Evolutionary conservation across 2,797 vertebrate genomes (phyloP).

Genomic region (Semaprochilodus insignis): DNA sequence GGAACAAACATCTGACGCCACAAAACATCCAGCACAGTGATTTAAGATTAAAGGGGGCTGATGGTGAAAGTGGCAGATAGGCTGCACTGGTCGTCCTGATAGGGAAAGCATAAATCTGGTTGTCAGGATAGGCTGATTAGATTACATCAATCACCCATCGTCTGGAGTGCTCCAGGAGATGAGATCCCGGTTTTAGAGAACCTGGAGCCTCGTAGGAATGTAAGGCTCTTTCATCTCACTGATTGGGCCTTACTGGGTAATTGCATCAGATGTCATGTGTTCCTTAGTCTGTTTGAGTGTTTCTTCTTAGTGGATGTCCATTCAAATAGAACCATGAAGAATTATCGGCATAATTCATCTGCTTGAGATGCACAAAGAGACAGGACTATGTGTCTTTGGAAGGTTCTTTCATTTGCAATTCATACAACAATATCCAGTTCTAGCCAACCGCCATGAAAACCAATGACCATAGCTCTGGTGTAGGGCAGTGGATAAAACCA

Average conservation of each 20-base stretch:
- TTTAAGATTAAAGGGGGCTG: slow-evolving; percentile 20
- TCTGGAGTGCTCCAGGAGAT: slow-evolving; percentile 20
- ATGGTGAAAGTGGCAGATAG: background rate
- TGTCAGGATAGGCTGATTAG: slow-evolving; percentile 45
- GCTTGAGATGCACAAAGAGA: background rate
- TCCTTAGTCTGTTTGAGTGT: slow-evolving; percentile 13
- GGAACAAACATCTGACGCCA: slow-evolving; percentile 17
- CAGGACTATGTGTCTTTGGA: background rate
- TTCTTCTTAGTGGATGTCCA: background rate
- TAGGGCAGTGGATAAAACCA: too few species aligned
- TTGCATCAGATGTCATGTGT: slow-evolving; percentile 45
- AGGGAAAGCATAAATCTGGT: slow-evolving; percentile 41
- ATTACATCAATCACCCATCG: slow-evolving; percentile 46
- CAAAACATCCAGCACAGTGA: slow-evolving; percentile 3
- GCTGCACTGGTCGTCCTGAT: slow-evolving; percentile 18
- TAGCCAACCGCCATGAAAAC: background rate
- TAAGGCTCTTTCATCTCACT: slow-evolving; percentile 47
- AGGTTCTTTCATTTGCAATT: background rate
- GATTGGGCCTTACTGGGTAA: slow-evolving; percentile 46
- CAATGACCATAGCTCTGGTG: background rate
- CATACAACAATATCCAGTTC: background rate
- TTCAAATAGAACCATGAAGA: background rate
- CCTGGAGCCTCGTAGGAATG: slow-evolving; percentile 42
- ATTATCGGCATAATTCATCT: background rate
- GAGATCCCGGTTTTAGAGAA: slow-evolving; percentile 32